Conservation (phyloP, 2,797 vertebrate species). For the Eulemur rubriventer region DNA sequence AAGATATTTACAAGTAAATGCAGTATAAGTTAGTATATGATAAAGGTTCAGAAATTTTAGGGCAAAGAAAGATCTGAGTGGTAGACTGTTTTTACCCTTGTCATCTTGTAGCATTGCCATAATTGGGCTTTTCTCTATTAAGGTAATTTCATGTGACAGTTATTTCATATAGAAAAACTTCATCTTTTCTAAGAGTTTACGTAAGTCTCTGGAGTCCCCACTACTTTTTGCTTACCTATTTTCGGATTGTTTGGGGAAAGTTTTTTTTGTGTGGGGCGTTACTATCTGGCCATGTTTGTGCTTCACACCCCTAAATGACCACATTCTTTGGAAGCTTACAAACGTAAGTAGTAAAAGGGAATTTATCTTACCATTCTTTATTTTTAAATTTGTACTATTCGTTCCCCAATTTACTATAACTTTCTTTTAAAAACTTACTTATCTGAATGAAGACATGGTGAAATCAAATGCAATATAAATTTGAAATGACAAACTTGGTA, state of each 20-base stretch:
- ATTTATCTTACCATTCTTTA: neutral
- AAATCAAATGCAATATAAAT: neutral
- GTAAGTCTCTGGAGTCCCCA: neutral
- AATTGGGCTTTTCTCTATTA: neutral
- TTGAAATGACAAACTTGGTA: neutral
- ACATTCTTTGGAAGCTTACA: neutral
- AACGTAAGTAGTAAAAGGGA: neutral
- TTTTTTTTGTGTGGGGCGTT: neutral
- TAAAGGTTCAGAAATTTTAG: neutral
- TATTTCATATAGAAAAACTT: conserved; percentile 13
- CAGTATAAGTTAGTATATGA: neutral
- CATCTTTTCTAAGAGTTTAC: conserved; percentile 16
- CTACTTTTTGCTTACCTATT: conserved; percentile 18
- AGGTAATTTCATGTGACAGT: neutral
- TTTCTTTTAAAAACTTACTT: conserved; percentile 23
- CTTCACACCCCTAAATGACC: neutral
- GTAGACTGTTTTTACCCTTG: neutral
- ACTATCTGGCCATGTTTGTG: neutral
- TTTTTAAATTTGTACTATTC: neutral
- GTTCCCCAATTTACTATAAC: neutral
- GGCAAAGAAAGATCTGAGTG: neutral
- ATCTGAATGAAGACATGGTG: neutral
- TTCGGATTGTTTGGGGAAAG: conserved; percentile 21
- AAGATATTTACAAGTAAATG: neutral
- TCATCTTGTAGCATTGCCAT: neutral